Evolutionary conservation across 2,113 vertebrate species (phyloP).

Genomic region (Urocolius indicus): DNA sequence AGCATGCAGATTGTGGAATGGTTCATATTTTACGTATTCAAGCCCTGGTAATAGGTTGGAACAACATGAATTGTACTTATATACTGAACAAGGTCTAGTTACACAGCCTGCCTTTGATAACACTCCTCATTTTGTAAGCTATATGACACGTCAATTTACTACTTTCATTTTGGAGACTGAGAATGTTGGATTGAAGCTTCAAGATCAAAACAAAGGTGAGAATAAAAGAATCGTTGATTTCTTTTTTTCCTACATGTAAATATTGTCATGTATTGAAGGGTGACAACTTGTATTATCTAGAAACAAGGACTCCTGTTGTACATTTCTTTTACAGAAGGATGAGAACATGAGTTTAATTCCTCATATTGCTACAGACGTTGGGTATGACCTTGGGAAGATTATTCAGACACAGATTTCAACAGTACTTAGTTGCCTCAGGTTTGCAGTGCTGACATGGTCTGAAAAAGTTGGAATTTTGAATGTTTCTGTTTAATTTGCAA

Average conservation of each 20-base stretch:
- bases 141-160: conserved; percentile 74
- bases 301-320: not conserved
- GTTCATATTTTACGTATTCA: conserved; percentile 69
- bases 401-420: not conserved
- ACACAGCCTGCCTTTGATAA: conserved; percentile 63
- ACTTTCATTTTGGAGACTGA: conserved; percentile 48
- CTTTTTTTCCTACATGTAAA: conserved; percentile 8
- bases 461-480: not conserved
- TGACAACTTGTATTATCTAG: not conserved
- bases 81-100: not conserved
- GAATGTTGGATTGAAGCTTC: conserved; percentile 62
- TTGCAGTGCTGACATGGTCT: not conserved
- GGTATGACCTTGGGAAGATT: not conserved
- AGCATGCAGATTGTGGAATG: conserved; percentile 67
- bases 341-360: not conserved
- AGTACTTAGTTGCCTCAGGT: not conserved
- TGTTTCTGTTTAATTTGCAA: not conserved
- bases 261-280: not conserved
- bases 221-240: conserved; percentile 24
- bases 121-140: conserved; percentile 72
- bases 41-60: conserved; percentile 64
- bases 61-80: conserved; percentile 67
- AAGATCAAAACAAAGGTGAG: conserved; percentile 75
- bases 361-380: not conserved
- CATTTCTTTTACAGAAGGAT: not conserved